A percentile compares a stretch with the other conserved stretches of the same genome.
Conservation (phyloP, 2,113 vertebrate species). For the Axis porcinus region DNA sequence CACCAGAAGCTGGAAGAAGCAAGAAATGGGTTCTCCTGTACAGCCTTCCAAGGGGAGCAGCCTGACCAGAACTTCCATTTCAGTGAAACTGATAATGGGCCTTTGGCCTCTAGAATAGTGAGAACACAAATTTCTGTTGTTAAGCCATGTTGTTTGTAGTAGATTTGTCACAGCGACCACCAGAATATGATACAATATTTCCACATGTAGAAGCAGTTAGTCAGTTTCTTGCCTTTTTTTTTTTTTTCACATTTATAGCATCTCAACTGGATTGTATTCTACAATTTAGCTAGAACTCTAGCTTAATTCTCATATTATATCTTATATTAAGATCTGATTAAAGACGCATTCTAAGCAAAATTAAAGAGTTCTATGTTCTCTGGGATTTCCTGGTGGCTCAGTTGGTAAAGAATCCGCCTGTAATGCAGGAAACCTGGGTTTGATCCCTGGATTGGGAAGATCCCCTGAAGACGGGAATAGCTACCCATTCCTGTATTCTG, state of each 20-base stretch:
- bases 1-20: background rate
- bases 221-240: background rate
- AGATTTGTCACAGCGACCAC: background rate
- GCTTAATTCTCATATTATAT: background rate
- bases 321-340: background rate
- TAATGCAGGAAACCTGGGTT: background rate
- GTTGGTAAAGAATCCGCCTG: fast-evolving
- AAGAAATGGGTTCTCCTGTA: background rate
- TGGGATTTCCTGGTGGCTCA: background rate
- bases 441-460: background rate
- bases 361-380: background rate
- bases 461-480: background rate
- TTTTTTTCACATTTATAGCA: background rate
- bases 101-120: background rate
- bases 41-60: fast-evolving
- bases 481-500: background rate
- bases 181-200: background rate
- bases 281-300: background rate
- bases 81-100: background rate
- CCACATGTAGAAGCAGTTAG: background rate
- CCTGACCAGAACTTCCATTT: background rate
- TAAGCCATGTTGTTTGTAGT: background rate
- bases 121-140: background rate
- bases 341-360: background rate
- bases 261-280: background rate